phyloP scores from a whole-genome alignment of 2,888 invertebrate genomes.

The Polylopha cassiicola region DNA sequence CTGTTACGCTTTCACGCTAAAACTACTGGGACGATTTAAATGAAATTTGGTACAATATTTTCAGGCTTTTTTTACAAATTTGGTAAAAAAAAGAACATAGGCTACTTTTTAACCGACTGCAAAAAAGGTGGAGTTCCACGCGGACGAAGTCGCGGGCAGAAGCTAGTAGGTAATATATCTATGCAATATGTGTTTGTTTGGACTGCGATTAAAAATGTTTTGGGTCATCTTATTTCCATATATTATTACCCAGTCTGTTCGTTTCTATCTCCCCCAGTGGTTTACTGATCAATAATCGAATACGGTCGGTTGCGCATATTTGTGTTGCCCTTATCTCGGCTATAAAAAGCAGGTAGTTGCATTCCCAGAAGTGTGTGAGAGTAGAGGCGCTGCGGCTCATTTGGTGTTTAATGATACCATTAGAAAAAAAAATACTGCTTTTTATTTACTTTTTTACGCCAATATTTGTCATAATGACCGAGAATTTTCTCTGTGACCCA shows the following conservation, averaged over 20 bases:
- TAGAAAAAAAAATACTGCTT: conserved; percentile 34
- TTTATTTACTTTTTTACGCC: conserved; percentile 41
- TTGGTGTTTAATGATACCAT: conserved; percentile 45
- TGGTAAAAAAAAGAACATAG: no score
- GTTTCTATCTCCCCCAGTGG: conserved; percentile 37
- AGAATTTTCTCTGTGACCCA: no score
- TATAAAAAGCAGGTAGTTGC: conserved; percentile 72
- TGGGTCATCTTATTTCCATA: conserved; percentile 40
- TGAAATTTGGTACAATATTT: no score
- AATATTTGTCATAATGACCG: conserved; percentile 37
- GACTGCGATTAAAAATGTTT: conserved; percentile 47
- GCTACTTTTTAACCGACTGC: no score
- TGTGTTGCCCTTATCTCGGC: conserved; percentile 53
- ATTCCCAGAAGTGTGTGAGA: conserved; percentile 57
- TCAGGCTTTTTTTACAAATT: no score
- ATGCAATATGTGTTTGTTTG: conserved; percentile 44
- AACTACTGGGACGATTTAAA: no score
- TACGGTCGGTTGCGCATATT: conserved; percentile 55
- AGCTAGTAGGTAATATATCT: no score
- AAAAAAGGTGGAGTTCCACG: no score
- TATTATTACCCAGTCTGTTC: conserved; percentile 47
- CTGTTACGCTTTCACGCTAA: no score
- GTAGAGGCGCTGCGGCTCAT: conserved; percentile 41
- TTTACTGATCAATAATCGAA: conserved; percentile 49
- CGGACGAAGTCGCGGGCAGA: no score